A percentile compares a stretch with the other conserved stretches of the same genome.
Conservation (phyloP, 2,888 invertebrate genomes). For the Notodonta ziczac region DNA sequence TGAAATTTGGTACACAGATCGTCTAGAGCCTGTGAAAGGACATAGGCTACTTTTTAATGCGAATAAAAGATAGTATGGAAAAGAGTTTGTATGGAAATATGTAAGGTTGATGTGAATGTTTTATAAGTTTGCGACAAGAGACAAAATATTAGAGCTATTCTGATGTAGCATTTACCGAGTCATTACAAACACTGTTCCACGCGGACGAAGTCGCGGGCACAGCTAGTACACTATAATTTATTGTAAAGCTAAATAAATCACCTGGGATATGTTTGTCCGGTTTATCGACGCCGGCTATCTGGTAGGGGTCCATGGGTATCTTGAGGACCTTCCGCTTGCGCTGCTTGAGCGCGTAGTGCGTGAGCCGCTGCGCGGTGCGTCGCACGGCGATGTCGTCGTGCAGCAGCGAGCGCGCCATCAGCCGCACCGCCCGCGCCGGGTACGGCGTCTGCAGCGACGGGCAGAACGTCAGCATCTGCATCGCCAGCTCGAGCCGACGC, state of each 20-base stretch:
- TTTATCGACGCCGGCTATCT: constrained; percentile 61
- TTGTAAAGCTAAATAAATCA: constrained; percentile 14
- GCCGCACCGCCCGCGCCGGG: constrained; percentile 86
- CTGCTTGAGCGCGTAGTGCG: constrained; percentile 88
- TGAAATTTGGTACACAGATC: too few relatives aligned
- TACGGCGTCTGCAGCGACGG: constrained; percentile 89
- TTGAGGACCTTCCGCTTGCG: constrained; percentile 88
- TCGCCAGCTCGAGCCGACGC: constrained; percentile 91
- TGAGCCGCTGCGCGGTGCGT: constrained; percentile 86
- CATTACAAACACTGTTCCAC: too few relatives aligned
- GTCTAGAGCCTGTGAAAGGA: too few relatives aligned
- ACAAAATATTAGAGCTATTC: too few relatives aligned
- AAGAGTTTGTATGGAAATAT: too few relatives aligned
- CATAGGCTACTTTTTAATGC: too few relatives aligned
- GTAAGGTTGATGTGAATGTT: too few relatives aligned
- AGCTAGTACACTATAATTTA: too few relatives aligned
- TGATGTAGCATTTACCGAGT: too few relatives aligned
- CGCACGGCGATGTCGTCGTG: constrained; percentile 93
- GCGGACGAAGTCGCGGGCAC: too few relatives aligned
- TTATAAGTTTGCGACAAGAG: too few relatives aligned
- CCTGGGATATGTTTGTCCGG: constrained; percentile 68
- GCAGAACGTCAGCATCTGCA: constrained; percentile 89
- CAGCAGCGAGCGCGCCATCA: constrained; percentile 87
- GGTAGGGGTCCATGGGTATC: constrained; percentile 83
- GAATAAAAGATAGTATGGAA: too few relatives aligned